Base-by-base conservation (phyloP, 1,140 invertebrate genomes). In the Drosophila seguyi region DNA sequence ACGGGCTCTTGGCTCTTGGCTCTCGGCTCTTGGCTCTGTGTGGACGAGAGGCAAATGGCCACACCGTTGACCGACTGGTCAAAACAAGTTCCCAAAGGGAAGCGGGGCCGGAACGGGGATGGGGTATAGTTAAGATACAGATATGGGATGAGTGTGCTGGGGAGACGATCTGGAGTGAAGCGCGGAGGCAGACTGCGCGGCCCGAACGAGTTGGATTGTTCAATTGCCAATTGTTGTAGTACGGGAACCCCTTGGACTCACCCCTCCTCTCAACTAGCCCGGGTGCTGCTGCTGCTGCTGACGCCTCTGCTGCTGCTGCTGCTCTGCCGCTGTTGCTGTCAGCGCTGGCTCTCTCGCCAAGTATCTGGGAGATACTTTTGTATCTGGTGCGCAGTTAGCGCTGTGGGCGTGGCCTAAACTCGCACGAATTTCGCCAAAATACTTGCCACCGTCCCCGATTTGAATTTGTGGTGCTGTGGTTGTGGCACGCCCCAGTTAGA, bases 401-500 rank as follows among this genome's bases (percentile, higher is more conserved):
- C 53, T 53, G 81, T 69, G 86, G 90, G 90, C 90, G 90, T 91
- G 87, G 90, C 78, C 69, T 79, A n/a, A 61, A 45, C 38, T 59
- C 36, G 31, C 25, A 42, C 59, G 45, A 75, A 58, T 75, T 41
- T 72, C 47, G 63, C 53, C 75, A 81, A 81, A 76, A 81, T 67
- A 81, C 63, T 81, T 82, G 83, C 79, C 81, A 63, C 68, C 52
- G 50, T 53, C 50, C 75, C 87, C 83, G 91, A 76, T 76, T 84
- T 91, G 80, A 88, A 90, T 61, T 72, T 36, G 34, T 16, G 45
- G 22, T 27, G 52, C 38, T 34, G n/a, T 31, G 52, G 31, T 22
- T 68, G 50, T 55, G 88, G 84, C 88, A 91, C 90, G 90, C 90
- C 90, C 90, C 90, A 91, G 88, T 91, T 91, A 91, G 90, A 91